phyloP scores from a whole-genome alignment of 1,140 invertebrate genomes.

The Drosophila rufa region DNA sequence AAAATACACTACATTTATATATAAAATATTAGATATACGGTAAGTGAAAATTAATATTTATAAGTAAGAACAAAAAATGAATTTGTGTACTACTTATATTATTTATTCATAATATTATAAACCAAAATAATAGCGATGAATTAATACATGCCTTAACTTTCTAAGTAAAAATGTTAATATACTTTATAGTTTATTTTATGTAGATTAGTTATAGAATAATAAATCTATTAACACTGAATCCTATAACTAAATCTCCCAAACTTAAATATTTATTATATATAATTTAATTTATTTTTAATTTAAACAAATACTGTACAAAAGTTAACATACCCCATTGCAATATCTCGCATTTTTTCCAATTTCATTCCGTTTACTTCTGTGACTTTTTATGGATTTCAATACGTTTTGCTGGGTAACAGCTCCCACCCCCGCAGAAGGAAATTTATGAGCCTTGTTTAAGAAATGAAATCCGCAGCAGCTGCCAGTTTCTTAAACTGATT shows the following conservation, averaged over 20 bases:
- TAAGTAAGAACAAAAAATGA: background rate
- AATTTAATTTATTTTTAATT: background rate
- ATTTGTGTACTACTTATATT: too few species aligned
- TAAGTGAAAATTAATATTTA: background rate
- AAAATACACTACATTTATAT: slow-evolving; percentile 15
- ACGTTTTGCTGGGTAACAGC: slow-evolving; percentile 35
- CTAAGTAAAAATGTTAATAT: too few species aligned
- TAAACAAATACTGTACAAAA: background rate
- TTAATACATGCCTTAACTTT: too few species aligned
- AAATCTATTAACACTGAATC: too few species aligned
- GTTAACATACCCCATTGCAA: background rate
- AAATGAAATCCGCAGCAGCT: slow-evolving; percentile 59
- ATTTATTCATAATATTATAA: too few species aligned
- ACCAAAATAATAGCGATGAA: too few species aligned
- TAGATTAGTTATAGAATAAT: too few species aligned
- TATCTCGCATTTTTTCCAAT: slow-evolving; percentile 17
- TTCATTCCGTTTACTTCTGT: slow-evolving; percentile 27
- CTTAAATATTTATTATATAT: background rate
- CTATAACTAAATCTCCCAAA: background rate
- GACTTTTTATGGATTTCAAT: slow-evolving; percentile 62
- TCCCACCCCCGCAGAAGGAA: slow-evolving; percentile 20
- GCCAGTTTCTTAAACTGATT: slow-evolving; percentile 57
- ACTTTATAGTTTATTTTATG: too few species aligned
- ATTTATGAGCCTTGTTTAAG: slow-evolving; percentile 72
- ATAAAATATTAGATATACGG: background rate